Conservation (phyloP, 2,888 invertebrate genomes). For the Caenorhabditis sp. region DNA sequence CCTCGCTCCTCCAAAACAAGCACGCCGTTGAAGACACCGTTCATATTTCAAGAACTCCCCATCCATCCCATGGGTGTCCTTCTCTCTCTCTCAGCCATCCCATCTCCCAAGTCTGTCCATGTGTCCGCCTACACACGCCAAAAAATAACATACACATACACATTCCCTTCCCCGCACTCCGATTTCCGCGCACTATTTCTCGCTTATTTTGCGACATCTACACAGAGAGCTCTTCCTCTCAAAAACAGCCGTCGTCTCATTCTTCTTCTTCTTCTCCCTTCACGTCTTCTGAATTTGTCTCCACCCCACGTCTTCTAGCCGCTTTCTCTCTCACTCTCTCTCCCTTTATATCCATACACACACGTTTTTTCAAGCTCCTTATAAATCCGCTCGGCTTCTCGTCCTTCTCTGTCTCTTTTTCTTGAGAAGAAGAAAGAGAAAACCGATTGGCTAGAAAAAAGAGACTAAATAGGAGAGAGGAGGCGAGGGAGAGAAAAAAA, state of each 20-base stretch:
- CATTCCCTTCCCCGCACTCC: background rate
- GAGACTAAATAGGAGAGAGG: background rate
- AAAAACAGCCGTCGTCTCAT: background rate
- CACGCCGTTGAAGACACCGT: background rate
- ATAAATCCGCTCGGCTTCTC: slow-evolving; percentile 8
- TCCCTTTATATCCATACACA: slow-evolving; percentile 2
- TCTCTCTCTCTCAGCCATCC: slow-evolving; percentile 9
- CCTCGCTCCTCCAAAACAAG: too few relatives aligned
- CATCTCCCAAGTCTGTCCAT: background rate
- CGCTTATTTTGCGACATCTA: slow-evolving; percentile 38
- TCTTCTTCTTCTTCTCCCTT: slow-evolving; percentile 8
- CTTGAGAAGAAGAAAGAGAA: background rate
- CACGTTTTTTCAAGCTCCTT: background rate
- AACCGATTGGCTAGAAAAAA: slow-evolving; percentile 13
- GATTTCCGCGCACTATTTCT: slow-evolving; percentile 10
- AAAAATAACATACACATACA: too few relatives aligned
- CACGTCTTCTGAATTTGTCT: slow-evolving; percentile 18
- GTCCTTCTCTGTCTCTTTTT: background rate
- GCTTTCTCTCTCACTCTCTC: background rate
- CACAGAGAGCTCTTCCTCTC: background rate
- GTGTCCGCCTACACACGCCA: slow-evolving; percentile 19
- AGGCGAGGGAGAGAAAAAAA: too few relatives aligned
- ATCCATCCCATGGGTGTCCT: slow-evolving; percentile 15
- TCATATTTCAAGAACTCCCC: slow-evolving; percentile 38
- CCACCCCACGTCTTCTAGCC: background rate